Evolutionary conservation across 2,888 invertebrate species (phyloP).

Genomic region (Palloptera scutellata): DNA sequence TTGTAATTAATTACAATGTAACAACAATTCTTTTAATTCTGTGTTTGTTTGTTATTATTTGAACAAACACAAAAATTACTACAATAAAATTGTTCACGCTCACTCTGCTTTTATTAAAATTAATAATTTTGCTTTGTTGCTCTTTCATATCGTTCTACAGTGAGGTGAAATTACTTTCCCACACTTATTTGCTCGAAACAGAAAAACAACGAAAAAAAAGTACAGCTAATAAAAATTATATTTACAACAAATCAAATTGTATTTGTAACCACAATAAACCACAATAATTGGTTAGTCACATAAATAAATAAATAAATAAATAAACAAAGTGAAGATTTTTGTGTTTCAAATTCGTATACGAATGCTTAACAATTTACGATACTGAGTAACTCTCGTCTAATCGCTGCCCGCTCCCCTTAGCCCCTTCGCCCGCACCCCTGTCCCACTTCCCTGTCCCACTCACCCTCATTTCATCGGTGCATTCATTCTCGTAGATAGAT

Average conservation of each 20-base stretch:
- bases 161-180: slow-evolving; percentile 9
- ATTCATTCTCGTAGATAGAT: slow-evolving; percentile 16
- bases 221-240: slow-evolving; percentile 15
- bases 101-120: too few relatives aligned
- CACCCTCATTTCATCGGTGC: background rate
- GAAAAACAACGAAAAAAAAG: background rate
- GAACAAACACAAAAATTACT: too few relatives aligned
- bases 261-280: slow-evolving; percentile 7
- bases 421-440: too few relatives aligned
- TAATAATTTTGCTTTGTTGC: background rate
- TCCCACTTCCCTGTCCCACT: too few relatives aligned
- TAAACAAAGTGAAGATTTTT: background rate
- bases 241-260: slow-evolving; percentile 24
- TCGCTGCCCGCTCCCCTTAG: too few relatives aligned
- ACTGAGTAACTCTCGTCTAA: background rate
- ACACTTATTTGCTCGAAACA: background rate
- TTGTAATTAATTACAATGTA: too few relatives aligned
- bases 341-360: background rate
- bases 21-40: too few relatives aligned
- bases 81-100: too few relatives aligned
- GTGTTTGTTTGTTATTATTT: too few relatives aligned
- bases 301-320: background rate
- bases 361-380: background rate
- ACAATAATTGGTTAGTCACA: background rate
- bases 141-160: slow-evolving; percentile 7